These are phyloP conservation scores for Chorisops tibialis DNA, from an alignment of 2,888 invertebrate species.

Conservation along the genomic window DNA sequence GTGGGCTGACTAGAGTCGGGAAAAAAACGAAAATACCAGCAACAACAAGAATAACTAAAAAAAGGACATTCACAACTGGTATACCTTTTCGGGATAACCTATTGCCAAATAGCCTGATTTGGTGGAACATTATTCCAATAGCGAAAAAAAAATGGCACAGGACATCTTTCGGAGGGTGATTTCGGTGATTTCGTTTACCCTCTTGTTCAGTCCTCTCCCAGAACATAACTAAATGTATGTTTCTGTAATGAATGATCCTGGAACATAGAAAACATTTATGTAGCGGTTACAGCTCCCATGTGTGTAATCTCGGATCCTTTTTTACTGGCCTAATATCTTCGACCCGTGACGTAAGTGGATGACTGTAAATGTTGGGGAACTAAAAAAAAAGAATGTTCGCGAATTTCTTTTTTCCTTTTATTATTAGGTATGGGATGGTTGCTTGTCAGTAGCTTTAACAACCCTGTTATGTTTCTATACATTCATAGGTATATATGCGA, in stretches of 20 bases:
- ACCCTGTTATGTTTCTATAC: too few relatives aligned
- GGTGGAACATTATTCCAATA: conserved; percentile 23
- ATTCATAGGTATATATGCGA: conserved; percentile 10
- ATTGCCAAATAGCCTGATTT: conserved; percentile 24
- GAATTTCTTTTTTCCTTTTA: conserved; percentile 23
- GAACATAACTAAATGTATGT: conserved; percentile 28
- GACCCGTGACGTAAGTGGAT: conserved; percentile 26
- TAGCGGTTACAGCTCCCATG: conserved; percentile 53
- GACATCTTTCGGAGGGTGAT: conserved; percentile 8
- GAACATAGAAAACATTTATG: conserved; percentile 36
- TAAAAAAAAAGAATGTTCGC: conserved; percentile 28
- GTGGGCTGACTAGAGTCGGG: conserved; percentile 7
- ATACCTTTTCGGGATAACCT: conserved; percentile 23
- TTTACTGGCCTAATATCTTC: conserved; percentile 31
- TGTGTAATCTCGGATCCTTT: conserved; percentile 45
- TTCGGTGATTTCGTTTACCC: not conserved
- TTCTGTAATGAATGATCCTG: conserved; percentile 32
- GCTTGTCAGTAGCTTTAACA: not conserved
- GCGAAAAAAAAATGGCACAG: conserved; percentile 7
- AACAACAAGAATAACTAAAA: not conserved
- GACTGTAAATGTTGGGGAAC: conserved; percentile 5
- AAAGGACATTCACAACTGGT: conserved; percentile 16
- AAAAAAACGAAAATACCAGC: not conserved
- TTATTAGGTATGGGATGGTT: not conserved
- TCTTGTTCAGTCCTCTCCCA: conserved; percentile 12